Percentiles rank a stretch among this genome's conserved stretches.
Evolutionary conservation across 2,113 vertebrate species (phyloP).

Genomic region (Narcine bancroftii): DNA sequence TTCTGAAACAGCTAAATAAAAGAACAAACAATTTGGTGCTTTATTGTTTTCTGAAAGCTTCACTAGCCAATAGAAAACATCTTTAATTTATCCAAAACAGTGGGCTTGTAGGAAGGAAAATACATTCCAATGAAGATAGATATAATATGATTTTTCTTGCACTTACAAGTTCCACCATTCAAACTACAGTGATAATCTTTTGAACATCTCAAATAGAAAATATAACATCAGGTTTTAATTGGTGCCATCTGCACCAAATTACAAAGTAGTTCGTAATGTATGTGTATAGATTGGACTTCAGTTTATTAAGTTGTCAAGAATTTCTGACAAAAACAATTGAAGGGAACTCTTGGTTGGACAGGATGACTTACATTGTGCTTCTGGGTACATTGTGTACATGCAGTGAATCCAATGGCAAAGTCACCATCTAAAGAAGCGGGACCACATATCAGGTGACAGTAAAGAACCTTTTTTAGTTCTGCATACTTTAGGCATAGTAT

Average conservation of each 20-base stretch:
- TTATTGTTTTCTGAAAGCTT: background rate
- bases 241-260: background rate
- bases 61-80: background rate
- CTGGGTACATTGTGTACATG: background rate
- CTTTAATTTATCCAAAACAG: background rate
- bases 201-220: background rate
- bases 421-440: background rate
- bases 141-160: background rate
- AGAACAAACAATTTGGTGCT: background rate
- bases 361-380: background rate
- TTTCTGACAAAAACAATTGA: background rate
- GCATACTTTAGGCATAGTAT: no score
- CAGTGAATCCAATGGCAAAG: background rate
- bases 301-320: constrained; percentile 10
- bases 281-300: constrained; percentile 13
- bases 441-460: background rate
- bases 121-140: background rate
- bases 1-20: background rate
- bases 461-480: background rate
- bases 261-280: background rate
- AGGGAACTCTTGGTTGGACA: background rate
- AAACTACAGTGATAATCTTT: background rate
- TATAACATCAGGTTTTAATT: background rate
- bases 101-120: background rate
- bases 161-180: background rate